These are phyloP conservation scores for Pseudopodoces humilis DNA, from an alignment of 2,113 vertebrate genomes.

Conservation along the genomic window DNA sequence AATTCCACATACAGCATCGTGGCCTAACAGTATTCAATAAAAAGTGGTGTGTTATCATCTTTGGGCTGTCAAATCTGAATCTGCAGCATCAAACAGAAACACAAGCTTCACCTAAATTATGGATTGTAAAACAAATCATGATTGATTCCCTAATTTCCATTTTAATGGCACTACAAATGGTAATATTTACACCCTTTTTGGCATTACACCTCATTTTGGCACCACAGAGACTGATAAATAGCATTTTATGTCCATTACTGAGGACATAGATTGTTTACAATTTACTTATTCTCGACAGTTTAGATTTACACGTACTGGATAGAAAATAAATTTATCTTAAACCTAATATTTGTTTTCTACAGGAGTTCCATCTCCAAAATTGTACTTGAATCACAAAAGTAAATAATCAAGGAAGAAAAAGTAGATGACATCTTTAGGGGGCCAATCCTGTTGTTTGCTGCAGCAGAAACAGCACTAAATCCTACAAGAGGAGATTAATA, in stretches of 20 bases:
- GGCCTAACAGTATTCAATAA: background rate
- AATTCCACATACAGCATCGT: background rate
- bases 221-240: slow-evolving; percentile 24
- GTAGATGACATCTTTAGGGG: background rate
- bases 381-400: background rate
- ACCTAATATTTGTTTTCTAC: slow-evolving; percentile 6
- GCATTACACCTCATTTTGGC: slow-evolving; percentile 15
- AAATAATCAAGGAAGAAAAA: background rate
- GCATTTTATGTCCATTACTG: slow-evolving; percentile 8
- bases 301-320: slow-evolving; percentile 8
- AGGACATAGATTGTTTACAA: background rate
- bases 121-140: background rate
- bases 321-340: slow-evolving; percentile 16
- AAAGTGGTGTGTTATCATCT: background rate
- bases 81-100: background rate
- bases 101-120: slow-evolving; percentile 10
- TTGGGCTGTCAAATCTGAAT: background rate
- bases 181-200: slow-evolving; percentile 55
- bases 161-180: slow-evolving; percentile 50
- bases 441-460: background rate
- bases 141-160: slow-evolving; percentile 50
- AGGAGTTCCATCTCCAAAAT: background rate
- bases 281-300: background rate
- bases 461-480: background rate
- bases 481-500: background rate